Evolutionary conservation across 1,140 invertebrate genomes (phyloP).

Genomic region (Arion vulgaris): DNA sequence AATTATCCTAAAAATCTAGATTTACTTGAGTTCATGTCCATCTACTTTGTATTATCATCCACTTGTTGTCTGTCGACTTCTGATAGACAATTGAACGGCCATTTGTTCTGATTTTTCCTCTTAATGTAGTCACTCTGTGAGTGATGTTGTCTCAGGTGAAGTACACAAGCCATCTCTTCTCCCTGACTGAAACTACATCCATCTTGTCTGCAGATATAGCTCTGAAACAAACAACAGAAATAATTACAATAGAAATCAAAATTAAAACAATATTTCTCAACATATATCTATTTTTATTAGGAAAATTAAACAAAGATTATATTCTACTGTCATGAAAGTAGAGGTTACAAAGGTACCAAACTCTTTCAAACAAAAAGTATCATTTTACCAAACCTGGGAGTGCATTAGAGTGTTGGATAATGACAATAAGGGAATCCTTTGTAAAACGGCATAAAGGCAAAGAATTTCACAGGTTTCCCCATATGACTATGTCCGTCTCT

Average conservation of each 20-base stretch:
- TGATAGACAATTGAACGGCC: background rate
- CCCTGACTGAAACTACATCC: background rate
- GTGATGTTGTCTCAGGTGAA: background rate
- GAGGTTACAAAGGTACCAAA: too few relatives aligned
- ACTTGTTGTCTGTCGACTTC: background rate
- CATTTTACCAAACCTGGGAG: too few relatives aligned
- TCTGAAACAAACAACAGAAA: slow-evolving; percentile 5
- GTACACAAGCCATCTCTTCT: background rate
- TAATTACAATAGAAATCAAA: background rate
- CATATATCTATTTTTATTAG: too few relatives aligned
- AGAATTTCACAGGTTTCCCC: too few relatives aligned
- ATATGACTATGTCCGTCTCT: too few relatives aligned
- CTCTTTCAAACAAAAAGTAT: too few relatives aligned
- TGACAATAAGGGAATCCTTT: too few relatives aligned
- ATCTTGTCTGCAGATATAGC: slow-evolving; percentile 4
- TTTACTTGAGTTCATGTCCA: background rate
- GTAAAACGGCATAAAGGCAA: too few relatives aligned
- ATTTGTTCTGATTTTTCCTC: background rate
- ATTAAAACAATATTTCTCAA: too few relatives aligned
- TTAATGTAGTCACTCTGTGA: background rate
- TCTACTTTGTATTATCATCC: background rate
- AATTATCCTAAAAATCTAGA: background rate
- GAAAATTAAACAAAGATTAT: too few relatives aligned
- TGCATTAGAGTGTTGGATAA: too few relatives aligned
- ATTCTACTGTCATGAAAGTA: too few relatives aligned